A percentile compares a stretch with the other conserved stretches of the same genome.
Evolutionary conservation across 1,140 invertebrate species (phyloP).

Genomic region (Brachionus paranguensis): DNA sequence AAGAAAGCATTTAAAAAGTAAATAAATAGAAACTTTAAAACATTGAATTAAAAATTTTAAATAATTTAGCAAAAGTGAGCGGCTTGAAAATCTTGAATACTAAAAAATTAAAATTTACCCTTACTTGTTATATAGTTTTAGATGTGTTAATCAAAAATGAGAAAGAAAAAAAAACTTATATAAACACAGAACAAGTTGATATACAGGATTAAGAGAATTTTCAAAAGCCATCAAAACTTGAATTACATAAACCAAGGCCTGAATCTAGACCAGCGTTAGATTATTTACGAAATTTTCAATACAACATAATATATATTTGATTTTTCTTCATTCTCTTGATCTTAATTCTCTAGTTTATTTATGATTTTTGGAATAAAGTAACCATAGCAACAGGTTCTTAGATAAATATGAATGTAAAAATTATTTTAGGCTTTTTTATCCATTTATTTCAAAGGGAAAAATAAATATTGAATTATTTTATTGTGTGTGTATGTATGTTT

Average conservation of each 20-base stretch:
- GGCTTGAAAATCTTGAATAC: not conserved
- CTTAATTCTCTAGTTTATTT: not conserved
- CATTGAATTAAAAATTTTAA: not conserved
- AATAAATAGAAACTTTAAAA: not conserved
- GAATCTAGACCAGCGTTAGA: not conserved
- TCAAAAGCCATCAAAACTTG: not conserved
- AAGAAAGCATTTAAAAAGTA: not conserved
- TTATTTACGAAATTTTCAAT: not conserved
- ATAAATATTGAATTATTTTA: slow-evolving; percentile 4
- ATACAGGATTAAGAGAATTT: not conserved
- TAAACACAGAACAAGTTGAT: not conserved
- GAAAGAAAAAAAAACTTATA: not conserved
- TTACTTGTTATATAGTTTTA: not conserved
- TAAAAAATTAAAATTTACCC: not conserved
- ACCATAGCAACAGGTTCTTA: not conserved
- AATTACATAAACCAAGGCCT: not conserved
- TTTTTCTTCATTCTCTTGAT: not conserved
- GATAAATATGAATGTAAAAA: not conserved
- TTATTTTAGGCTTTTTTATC: not conserved
- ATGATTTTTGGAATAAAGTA: not conserved
- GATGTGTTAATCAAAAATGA: not conserved
- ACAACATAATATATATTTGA: not conserved
- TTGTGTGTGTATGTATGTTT: not conserved
- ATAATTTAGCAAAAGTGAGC: not conserved
- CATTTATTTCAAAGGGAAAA: not conserved